Evolutionary conservation across 2,888 invertebrate genomes (phyloP), one percentile per base, ranked within the genome.

Genomic region (Pteria penguin): DNA sequence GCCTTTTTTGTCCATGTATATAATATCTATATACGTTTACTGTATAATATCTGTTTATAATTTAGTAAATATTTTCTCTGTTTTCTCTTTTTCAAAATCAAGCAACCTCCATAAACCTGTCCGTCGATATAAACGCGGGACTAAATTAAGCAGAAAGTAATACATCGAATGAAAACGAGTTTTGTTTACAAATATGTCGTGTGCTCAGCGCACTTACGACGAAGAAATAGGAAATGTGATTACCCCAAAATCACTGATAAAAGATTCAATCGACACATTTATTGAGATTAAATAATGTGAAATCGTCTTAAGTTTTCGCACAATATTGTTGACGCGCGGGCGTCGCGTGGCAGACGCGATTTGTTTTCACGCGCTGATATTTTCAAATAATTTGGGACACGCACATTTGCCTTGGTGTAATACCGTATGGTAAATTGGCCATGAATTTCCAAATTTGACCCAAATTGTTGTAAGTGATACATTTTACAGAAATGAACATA

Each of bases 351-450:
- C 68, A 4, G 31, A 68, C 32, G 31, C 26, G 36, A 14, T 57
- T 22, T 22, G 32, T 31, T 24, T 32, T 54, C 67, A 52, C 26
- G 26, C 54, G 54, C 27, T 29, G 22, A 14, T 54, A n/a, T 67
- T 67, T 52, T 54, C 14, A 29, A 67, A 27, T 29, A 31, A 55
- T 68, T 57, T 26, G 33, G 57, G 57, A 54, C 68, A 68, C 31
- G 68, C 55, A 52, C 33, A 18, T 52, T 57, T 57, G 32, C 57
- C 27, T 18, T 33, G 31, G 24, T 32, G n/a, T 11, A 29, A 54
- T 57, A 68, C 55, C 32, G 31, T 68, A 31, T 68, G 68, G 22
- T 57, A 29, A 65, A 68, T 68, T 68, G 31, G n/a, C 31, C 68
- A 22, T 31, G 33, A 58, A 68, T 31, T 54, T 29, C 31, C 24